Evolutionary conservation across 2,113 vertebrate genomes (phyloP).

Genomic region (Seriola dumerili): DNA sequence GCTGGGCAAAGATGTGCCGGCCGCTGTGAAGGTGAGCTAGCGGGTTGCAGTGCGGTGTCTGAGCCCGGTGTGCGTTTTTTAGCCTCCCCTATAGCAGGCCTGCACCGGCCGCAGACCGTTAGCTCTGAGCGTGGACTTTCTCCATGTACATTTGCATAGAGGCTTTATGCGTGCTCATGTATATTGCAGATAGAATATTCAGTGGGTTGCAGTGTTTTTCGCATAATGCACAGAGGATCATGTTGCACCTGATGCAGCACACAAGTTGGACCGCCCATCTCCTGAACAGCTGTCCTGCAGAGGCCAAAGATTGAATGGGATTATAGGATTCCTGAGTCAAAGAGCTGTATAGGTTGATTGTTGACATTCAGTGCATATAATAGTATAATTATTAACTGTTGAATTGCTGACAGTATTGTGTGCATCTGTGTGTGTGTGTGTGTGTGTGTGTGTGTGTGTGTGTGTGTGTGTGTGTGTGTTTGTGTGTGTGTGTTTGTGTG

Average conservation of each 20-base stretch:
- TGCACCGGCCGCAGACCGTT: not conserved
- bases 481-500: slow-evolving; percentile 13
- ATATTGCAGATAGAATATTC: not conserved
- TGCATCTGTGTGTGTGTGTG: slow-evolving; percentile 11
- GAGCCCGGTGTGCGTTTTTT: not conserved
- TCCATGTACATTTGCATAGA: no score
- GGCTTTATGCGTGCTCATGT: rapidly evolving
- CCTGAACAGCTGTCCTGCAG: slow-evolving; percentile 42
- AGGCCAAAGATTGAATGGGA: slow-evolving; percentile 10
- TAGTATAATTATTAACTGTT: not conserved
- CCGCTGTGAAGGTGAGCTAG: slow-evolving; percentile 84
- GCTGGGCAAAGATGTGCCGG: slow-evolving; percentile 81
- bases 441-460: slow-evolving; percentile 5
- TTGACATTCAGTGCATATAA: not conserved
- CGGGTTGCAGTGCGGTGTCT: not conserved
- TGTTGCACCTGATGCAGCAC: slow-evolving; percentile 45
- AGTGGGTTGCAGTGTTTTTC: not conserved
- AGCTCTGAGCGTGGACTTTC: not conserved
- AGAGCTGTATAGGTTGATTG: not conserved
- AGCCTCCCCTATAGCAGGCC: slow-evolving; percentile 49
- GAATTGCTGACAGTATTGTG: not conserved
- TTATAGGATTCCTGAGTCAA: not conserved
- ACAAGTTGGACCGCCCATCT: slow-evolving; percentile 50
- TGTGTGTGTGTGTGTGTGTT: slow-evolving; percentile 10
- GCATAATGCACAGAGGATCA: not conserved